phyloP scores from a whole-genome alignment of 2,888 invertebrate species.

The Athetis lepigone region DNA sequence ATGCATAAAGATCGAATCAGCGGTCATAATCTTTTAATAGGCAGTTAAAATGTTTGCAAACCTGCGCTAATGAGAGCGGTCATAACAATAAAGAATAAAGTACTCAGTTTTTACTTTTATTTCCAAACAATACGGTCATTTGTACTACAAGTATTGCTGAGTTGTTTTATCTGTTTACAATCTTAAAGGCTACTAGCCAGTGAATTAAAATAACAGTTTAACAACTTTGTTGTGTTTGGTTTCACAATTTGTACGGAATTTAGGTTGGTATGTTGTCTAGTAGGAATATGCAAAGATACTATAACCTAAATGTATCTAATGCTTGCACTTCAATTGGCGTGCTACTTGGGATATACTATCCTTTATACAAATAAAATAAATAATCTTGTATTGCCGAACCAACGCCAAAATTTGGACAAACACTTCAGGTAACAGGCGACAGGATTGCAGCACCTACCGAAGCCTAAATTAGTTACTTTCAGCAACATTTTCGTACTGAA shows the following conservation, averaged over 20 bases:
- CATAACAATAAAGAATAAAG: conserved; percentile 56
- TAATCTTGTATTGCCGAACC: too few species aligned
- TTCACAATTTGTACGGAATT: not conserved
- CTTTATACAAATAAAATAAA: too few species aligned
- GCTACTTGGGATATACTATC: too few species aligned
- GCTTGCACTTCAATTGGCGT: too few species aligned
- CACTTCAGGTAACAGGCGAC: too few species aligned
- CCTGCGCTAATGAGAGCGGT: conserved; percentile 55
- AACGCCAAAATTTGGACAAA: too few species aligned
- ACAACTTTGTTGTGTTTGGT: not conserved
- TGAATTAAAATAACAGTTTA: conserved; percentile 14
- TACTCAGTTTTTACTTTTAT: conserved; percentile 50
- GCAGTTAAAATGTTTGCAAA: conserved; percentile 62
- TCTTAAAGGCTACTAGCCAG: conserved; percentile 6
- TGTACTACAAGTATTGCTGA: conserved; percentile 53
- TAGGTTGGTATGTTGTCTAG: not conserved
- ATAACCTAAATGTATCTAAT: not conserved
- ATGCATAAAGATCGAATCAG: conserved; percentile 53
- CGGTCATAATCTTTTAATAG: conserved; percentile 59
- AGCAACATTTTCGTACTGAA: not conserved
- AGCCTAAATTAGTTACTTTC: not conserved
- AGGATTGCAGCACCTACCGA: too few species aligned
- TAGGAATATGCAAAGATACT: not conserved
- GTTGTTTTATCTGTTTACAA: conserved; percentile 23
- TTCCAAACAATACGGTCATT: conserved; percentile 53